These are phyloP conservation scores for Anguilla obscura DNA, from an alignment of 2,797 vertebrate species.

Conservation along the genomic window DNA sequence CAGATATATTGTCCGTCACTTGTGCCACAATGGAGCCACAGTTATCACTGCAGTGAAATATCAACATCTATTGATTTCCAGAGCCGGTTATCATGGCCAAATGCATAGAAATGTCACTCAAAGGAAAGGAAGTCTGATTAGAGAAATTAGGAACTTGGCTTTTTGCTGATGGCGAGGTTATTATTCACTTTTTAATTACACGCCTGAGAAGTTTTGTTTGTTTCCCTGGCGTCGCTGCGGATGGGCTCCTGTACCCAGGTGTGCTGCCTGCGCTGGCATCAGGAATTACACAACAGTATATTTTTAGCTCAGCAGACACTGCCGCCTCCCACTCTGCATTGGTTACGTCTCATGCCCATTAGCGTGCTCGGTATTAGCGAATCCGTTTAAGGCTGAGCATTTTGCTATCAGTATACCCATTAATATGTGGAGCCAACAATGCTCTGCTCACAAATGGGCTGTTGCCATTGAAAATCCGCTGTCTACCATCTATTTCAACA, in stretches of 20 bases:
- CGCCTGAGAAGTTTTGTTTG: constrained; percentile 22
- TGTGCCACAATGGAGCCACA: constrained; percentile 9
- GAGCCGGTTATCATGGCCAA: neutral
- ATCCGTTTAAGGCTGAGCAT: neutral
- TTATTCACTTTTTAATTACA: constrained; percentile 16
- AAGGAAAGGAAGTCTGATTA: neutral
- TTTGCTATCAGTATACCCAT: neutral
- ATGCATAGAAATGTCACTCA: constrained; percentile 3
- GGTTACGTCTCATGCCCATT: constrained; percentile 8
- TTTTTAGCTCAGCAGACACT: constrained; percentile 1
- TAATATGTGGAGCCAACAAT: neutral
- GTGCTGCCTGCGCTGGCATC: constrained; percentile 4
- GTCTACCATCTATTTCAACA: neutral
- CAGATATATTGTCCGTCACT: neutral
- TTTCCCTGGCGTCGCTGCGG: neutral
- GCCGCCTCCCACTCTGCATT: neutral
- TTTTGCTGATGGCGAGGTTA: constrained; percentile 15
- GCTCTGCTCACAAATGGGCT: neutral
- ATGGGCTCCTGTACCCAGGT: neutral
- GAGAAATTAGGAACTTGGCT: neutral
- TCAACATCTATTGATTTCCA: neutral
- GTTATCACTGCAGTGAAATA: neutral
- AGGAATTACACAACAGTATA: neutral
- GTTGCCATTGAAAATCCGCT: neutral
- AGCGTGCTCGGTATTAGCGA: neutral